Evolutionary conservation across 2,113 vertebrate genomes (phyloP), one percentile per base, ranked within the genome.

Genomic region (Syngnathus typhle): DNA sequence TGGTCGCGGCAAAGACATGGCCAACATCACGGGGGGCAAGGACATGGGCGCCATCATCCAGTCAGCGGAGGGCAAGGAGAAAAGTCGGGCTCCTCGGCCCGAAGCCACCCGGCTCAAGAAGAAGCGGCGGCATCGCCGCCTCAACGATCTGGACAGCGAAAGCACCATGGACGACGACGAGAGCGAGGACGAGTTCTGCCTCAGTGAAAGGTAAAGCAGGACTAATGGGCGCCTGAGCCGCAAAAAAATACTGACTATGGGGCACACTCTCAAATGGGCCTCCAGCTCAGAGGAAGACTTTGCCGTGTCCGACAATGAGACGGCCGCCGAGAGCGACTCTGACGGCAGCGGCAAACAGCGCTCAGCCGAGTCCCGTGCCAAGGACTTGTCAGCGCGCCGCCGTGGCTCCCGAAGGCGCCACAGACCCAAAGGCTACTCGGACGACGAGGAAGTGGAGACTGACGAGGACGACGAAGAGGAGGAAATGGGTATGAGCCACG

Each of bases 1-100:
- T 1, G 97, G 97, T 63, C 92, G 94, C 49, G 97, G 97, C 39
- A 99, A 99, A 82, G 97, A 99, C 89, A 99, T 99, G 92, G 93
- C 96, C 18, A 99, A 97, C 84, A 98, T 99, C 89, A 98, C 95
- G 1, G 95, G 95, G 41, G 94, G 93, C 82, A 85, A 99, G 84
- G 96, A 99, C 65, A 99, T 99, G 67, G 95, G 95, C 70, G 90
- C 93, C 72, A 99, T 99, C 81, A 76, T 98, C 6, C 93, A 94
- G 1, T 60, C 68, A 13, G 95, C 95, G 62, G 96, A 95, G 75
- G 92, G 93, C 51, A 95, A 96, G 55, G 95, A 98, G 78, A 96
- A 93, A 46, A 95, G 96, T 21, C 85, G 89, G 13, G 93, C 93
- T 0, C 91, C 90, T 0, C 90, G 88, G 62, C 81, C 89, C 27